Evolutionary conservation across 1,140 invertebrate species (phyloP), one percentile per base, ranked within the genome.

Genomic region (Zaprionus taronus): DNA sequence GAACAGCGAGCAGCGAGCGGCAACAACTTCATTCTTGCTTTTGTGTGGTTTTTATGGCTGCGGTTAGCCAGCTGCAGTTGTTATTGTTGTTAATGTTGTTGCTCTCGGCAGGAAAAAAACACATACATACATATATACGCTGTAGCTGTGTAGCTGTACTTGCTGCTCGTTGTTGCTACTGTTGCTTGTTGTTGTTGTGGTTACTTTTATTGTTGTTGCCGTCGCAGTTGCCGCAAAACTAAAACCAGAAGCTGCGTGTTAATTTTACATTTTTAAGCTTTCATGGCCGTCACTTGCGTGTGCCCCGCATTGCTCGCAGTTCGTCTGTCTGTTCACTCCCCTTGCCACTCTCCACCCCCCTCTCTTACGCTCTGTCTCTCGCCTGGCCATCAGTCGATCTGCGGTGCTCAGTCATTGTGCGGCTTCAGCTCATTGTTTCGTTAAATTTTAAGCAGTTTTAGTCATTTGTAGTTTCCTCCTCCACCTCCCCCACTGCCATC

Each of bases 251-350:
- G 85, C 85, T 90, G 85, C 85, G 85, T 89, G 85, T 89, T 89
- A 89, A 90, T 89, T 89, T 90, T 82, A 89, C 85, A 89, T 89
- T 89, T 89, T 85, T 90, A 89, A 86, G 85, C 85, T 90, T 89
- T 89, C 85, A 90, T 89, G 85, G 85, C 77, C 85, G 73, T 90
- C 85, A 89, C 81, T 89, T 89, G 85, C 85, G 85, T 89, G 85
- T 53, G 44, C 53, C 44, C 55, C 71, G 78, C 80, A 83, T 83
- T 70, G 22, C 41, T 22, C 12, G 15, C 58, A 31, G 6, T 53
- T 47, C n/a, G 15, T 6, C 41, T 44, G 31, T 34, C 31, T 34
- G 31, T 34, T 34, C 31, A 44, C 14, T 6, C 15, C 7, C n/a
- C 6, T 22, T 11, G 6, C 41, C 26, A 14, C 55, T 2, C 41